Evolutionary conservation across 2,888 invertebrate species (phyloP), one percentile per base, ranked within the genome.

Genomic region (Tetropium fuscum): DNA sequence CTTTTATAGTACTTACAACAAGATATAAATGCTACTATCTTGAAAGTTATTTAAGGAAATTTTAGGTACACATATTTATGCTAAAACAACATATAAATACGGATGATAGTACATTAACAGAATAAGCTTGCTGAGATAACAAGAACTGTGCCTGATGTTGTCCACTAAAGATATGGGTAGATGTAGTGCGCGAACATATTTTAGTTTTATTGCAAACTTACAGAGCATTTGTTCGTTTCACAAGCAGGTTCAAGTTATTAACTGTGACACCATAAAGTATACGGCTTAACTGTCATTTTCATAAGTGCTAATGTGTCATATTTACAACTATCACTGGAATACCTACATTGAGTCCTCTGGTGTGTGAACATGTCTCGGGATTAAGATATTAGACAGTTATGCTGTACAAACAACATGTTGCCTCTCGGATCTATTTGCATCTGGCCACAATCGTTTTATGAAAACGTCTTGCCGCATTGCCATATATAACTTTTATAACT

Each of bases 381-480:
- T 69, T 68, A 70, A 70, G 68, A 65, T 70, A 66, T 60, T 65
- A 63, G 66, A 68, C 68, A 63, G 63, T 70, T 68, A 64, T 61
- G 64, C 53, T 53, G 60, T 62, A 58, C 45, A 63, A 62, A 48
- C 45, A 30, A 27, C 30, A 43, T 44, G 44, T 43, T 25, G 16
- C 15, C 44, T 25, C 16, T 20, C 27, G n/a, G 44, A 27, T 19
- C 38, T 38, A 47, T 58, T 60, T 58, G 61, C 63, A 60, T 63
- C 65, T 63, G 69, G 64, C 58, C 58, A 43, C 60, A 67, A 66
- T 67, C 61, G 59, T 58, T 67, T 62, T 60, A 64, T 62, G 64
- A 61, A 62, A 63, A 56, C 19, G 40, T 38, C 34, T 30, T 36
- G 16, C 32, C 30, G 15, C 47, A 25, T 41, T 19, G 16, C 16